Evolutionary conservation across 2,797 vertebrate genomes (phyloP).

Genomic region (Morus bassanus): DNA sequence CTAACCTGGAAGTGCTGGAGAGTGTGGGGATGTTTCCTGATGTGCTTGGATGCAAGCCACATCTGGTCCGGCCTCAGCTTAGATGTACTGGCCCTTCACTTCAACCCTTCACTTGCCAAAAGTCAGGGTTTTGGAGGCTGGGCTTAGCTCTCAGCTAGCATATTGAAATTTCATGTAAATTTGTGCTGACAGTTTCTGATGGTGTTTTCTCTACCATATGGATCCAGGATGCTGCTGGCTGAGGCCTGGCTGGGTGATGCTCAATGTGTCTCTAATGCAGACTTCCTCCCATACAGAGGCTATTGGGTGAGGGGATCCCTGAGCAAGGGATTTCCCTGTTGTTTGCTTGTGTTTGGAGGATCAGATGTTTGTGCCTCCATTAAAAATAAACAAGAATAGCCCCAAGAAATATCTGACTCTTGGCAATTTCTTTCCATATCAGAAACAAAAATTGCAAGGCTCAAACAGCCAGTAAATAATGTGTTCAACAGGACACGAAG

Average conservation of each 20-base stretch:
- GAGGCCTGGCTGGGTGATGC: neutral
- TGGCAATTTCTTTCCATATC: neutral
- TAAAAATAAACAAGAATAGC: neutral
- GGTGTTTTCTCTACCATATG: rapidly evolving
- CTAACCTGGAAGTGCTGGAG: neutral
- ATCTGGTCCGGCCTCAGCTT: neutral
- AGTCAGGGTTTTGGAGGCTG: neutral
- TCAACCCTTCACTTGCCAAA: neutral
- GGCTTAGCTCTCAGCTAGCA: neutral
- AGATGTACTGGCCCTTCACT: neutral
- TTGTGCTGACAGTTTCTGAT: neutral
- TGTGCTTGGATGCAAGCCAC: neutral
- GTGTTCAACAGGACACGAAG: neutral
- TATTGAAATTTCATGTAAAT: neutral
- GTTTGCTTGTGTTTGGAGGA: neutral
- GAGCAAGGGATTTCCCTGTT: neutral
- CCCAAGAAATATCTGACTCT: neutral
- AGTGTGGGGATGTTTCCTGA: neutral
- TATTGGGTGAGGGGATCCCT: neutral
- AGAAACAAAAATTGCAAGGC: neutral
- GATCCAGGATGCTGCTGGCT: neutral
- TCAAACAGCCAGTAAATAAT: neutral
- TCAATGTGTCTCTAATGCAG: neutral
- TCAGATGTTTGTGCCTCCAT: neutral
- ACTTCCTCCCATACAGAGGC: neutral